These are phyloP conservation scores for Borostomias antarcticus DNA, from an alignment of 2,797 vertebrate species.

Conservation along the genomic window DNA sequence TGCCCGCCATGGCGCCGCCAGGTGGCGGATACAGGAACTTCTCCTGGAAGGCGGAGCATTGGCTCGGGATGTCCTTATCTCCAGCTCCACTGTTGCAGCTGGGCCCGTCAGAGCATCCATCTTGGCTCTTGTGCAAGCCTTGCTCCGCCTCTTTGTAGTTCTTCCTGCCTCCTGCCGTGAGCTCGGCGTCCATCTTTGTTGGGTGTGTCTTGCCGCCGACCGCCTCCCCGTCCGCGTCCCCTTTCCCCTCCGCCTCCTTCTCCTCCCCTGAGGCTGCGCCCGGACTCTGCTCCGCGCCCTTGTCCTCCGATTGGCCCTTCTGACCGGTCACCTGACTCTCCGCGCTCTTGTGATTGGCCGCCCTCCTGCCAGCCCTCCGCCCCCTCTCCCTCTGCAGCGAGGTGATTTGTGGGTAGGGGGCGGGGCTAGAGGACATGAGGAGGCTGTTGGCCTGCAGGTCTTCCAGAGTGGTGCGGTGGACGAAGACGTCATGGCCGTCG, in stretches of 20 bases:
- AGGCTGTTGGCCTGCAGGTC: constrained; percentile 85
- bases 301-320: constrained; percentile 83
- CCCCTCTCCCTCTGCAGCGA: constrained; percentile 86
- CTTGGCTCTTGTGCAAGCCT: constrained; percentile 72
- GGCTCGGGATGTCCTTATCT: constrained; percentile 79
- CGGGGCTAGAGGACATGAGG: constrained; percentile 82
- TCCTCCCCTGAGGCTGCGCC: constrained; percentile 77
- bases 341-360: constrained; percentile 77
- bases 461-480: constrained; percentile 82
- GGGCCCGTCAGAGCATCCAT: constrained; percentile 70
- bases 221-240: constrained; percentile 77
- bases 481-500: constrained; percentile 83
- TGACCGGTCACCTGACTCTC: constrained; percentile 67
- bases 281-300: constrained; percentile 72
- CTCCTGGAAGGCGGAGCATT: constrained; percentile 80
- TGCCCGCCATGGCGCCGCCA: constrained; percentile 66
- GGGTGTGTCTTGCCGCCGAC: constrained; percentile 71
- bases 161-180: constrained; percentile 65
- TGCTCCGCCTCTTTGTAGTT: constrained; percentile 77
- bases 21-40: constrained; percentile 82
- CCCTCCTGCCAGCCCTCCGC: constrained; percentile 79
- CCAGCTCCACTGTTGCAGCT: constrained; percentile 61
- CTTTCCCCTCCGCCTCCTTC: constrained; percentile 80
- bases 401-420: constrained; percentile 82
- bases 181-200: constrained; percentile 75